Evolutionary conservation across 2,888 invertebrate genomes (phyloP), one percentile per base, ranked within the genome.

Genomic region (Protonemura montana): DNA sequence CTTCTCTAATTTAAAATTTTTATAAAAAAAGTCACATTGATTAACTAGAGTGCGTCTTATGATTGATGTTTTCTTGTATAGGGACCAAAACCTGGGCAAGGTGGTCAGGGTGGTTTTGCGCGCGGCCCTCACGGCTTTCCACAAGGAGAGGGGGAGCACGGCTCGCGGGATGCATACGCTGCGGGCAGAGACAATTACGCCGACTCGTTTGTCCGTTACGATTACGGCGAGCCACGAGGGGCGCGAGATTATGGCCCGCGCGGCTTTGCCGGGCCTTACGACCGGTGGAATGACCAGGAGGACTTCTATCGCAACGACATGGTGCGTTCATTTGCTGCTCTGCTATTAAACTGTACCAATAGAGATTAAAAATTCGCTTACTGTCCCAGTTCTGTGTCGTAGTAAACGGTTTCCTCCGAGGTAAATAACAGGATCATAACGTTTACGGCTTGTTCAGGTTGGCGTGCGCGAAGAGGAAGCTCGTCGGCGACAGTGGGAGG

Each of bases 151-250:
- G 59, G 16, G 16, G 59, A 59, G 6, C 59, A 10, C 25, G 30
- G 30, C 21, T 25, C 59, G 41, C 83, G 83, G 5, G 83, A 41
- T 3, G 83, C 26, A 16, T 83, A 42, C 83, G 42, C 80, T 3
- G 13, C n/a, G 27, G 26, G 27, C n/a, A 28, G 28, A 13, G 80
- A 26, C n/a, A 27, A 80, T 80, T 77, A 21, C 59, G 59, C 59
- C 59, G 59, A 59, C 16, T 21, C 59, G 59, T 59, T 59, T 21
- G 35, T 35, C 5, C 35, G 35, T 10, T 35, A 35, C 35, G 78
- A 7, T 25, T n/a, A n/a, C 78, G 78, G 25, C 10, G 27, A 27
- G 81, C 7, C 81, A 10, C 28, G 29, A 0, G 29, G 28, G 30
- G 78, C 29, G 78, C 78, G 78, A 25, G 78, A 25, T 27, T 28